Evolutionary conservation across 2,888 invertebrate genomes (phyloP).

Genomic region (Hirtodrosophila confusa): DNA sequence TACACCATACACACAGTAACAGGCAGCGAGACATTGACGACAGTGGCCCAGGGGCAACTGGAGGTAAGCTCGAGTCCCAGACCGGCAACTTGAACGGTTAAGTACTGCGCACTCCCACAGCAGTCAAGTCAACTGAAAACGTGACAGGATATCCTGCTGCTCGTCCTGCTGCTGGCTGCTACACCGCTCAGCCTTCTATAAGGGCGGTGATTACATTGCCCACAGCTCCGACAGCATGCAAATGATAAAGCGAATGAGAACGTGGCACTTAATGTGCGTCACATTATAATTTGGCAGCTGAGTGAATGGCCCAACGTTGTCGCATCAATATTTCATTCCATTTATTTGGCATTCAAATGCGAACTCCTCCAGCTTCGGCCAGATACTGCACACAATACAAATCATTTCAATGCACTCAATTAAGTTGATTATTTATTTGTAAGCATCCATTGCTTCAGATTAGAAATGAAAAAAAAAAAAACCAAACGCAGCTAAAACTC

Average conservation of each 20-base stretch:
- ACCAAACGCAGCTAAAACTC: conserved; percentile 24
- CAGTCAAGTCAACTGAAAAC: conserved; percentile 79
- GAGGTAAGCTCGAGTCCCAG: conserved; percentile 43
- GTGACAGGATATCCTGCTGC: conserved; percentile 75
- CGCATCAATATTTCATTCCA: conserved; percentile 49
- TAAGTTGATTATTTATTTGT: conserved; percentile 37
- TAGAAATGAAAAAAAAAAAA: not conserved
- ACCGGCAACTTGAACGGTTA: conserved; percentile 77
- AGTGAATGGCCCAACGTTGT: conserved; percentile 42
- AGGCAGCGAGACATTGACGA: conserved; percentile 71
- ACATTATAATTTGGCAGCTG: conserved; percentile 74
- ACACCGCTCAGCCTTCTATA: conserved; percentile 14
- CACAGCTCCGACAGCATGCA: conserved; percentile 47
- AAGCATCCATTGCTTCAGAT: not conserved
- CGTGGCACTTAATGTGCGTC: conserved; percentile 68
- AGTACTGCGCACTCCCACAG: conserved; percentile 65
- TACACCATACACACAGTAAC: conserved; percentile 9
- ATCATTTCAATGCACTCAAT: conserved; percentile 47
- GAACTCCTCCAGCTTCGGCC: not conserved
- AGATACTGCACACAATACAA: conserved; percentile 5
- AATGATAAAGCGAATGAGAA: conserved; percentile 56
- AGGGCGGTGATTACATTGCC: conserved; percentile 40
- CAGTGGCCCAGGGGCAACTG: conserved; percentile 66
- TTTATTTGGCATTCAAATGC: conserved; percentile 34
- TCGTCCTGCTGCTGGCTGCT: conserved; percentile 13